Evolutionary conservation across 2,888 invertebrate species (phyloP), one percentile per base, ranked within the genome.

Genomic region (Calliscelio sp.): DNA sequence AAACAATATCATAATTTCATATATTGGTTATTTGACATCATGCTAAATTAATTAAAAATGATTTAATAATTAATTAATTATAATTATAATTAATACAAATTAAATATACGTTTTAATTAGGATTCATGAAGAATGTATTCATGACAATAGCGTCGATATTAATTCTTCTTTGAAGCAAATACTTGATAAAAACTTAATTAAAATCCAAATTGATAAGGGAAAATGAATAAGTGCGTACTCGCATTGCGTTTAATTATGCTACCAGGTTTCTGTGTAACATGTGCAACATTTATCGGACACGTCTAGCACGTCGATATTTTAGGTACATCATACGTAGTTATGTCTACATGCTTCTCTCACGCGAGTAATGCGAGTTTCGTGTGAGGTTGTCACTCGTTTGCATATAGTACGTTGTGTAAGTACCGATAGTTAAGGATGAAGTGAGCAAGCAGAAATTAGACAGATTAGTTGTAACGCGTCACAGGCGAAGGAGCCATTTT

Each of bases 361-460:
- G 65, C 70, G 78, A 75, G 78, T 81, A 84, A 81, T 81, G 77
- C 80, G 41, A 78, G 78, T 73, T 81, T 83, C 85, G 83, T 81
- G 81, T 78, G 71, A 84, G 57, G 25, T 74, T 73, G 85, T 83
- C 80, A 77, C 80, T 66, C 83, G 79, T 84, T 86, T 84, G 85
- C 86, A 87, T 81, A 82, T 79, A 79, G 74, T 32, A 51, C 61
- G 74, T 10, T 32, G 80, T 66, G 65, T 78, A 87, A 86, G 86
- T 86, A 81, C 86, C 85, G 77, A 73, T 84, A 80, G 86, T 87
- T 86, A 81, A 80, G 82, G 85, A 66, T 68, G 84, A 77, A 85
- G 82, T 81, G 84, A 81, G 80, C 63, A 38, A 75, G 61, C 85
- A 81, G 85, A 86, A 87, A 85, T 87, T 86, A 81, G 85, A 80